Percentiles rank a stretch among this genome's conserved stretches.
Conservation (phyloP, 2,797 vertebrate genomes). For the Alca torda region DNA sequence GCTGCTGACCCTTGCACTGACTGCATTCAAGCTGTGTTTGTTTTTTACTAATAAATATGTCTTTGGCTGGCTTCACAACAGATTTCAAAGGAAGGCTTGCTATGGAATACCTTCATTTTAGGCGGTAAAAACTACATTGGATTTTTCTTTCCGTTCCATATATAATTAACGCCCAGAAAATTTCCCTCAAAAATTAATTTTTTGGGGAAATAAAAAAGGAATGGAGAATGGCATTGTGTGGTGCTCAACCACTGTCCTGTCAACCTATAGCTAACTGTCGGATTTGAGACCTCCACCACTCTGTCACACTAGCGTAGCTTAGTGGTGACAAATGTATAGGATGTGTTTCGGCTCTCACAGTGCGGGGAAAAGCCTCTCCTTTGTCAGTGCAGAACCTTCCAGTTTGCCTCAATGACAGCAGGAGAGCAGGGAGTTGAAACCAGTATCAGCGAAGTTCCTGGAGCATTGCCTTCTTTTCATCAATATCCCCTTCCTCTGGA, state of each 20-base stretch:
- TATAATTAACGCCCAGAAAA: neutral
- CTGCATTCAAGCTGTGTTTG: neutral
- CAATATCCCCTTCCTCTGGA: neutral
- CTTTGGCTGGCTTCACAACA: neutral
- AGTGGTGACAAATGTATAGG: too few relatives aligned
- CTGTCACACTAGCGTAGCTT: neutral
- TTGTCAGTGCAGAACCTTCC: neutral
- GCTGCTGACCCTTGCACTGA: neutral
- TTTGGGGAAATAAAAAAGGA: accelerated
- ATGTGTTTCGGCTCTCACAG: accelerated
- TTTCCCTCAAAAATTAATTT: neutral
- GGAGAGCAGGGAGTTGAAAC: neutral
- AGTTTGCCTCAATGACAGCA: neutral
- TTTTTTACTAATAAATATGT: neutral
- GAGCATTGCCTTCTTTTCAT: neutral
- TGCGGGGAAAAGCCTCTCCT: neutral
- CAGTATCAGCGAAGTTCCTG: neutral
- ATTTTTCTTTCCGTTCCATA: neutral
- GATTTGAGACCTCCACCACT: neutral
- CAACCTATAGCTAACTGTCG: neutral
- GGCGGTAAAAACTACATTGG: neutral
- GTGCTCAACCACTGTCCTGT: neutral
- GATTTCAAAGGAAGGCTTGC: neutral
- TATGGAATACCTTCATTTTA: neutral
- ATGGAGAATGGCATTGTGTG: neutral